Base-by-base conservation (phyloP, 2,113 vertebrate species). In the Uropsilus gracilis region DNA sequence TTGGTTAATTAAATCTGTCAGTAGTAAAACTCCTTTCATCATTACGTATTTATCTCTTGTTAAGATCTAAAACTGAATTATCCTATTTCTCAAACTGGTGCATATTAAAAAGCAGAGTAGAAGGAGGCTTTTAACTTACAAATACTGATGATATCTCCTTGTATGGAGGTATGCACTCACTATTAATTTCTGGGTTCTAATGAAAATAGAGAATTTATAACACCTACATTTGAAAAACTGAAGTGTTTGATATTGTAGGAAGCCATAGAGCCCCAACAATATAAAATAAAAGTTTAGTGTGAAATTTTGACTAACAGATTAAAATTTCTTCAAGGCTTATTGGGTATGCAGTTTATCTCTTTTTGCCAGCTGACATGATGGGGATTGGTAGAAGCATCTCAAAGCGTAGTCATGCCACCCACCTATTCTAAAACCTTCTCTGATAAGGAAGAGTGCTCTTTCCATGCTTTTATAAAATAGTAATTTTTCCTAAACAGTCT, bases 211-310 rank as follows among this genome's bases (percentile, higher is more conserved):
- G 22, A 64, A 68, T 57, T 90, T 57, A 24, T 0, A 86, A 59
- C 53, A 72, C 18, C 61, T 82, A 73, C 7, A 48, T 55, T 87
- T 80, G 77, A 85, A 96, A 91, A 86, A 86, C 26, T 44, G 14
- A 12, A 12, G 9, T 80, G 13, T 64, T 90, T 57, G 16, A 42
- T 75, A n/a, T 32, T 90, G 8, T 61, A 39, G 32, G 46, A 94
- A 71, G 82, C 46, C 34, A 86, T 61, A 32, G 26, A 14, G 2
- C 24, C 37, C 17, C 76, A 59, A 88, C 10, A 46, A 59, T 68
- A 50, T 77, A 63, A 26, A 44, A 44, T 69, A 89, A 84, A 87
- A 83, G 17, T 80, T 73, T 37, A 39, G 46, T 30, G 10, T 75
- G 48, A 78, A 93, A 92, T 78, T 71, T 39, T 71, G 37, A 89